Evolutionary conservation across 2,113 vertebrate genomes (phyloP), one percentile per base, ranked within the genome.

Genomic region (Nothocercus nigrocapillus): DNA sequence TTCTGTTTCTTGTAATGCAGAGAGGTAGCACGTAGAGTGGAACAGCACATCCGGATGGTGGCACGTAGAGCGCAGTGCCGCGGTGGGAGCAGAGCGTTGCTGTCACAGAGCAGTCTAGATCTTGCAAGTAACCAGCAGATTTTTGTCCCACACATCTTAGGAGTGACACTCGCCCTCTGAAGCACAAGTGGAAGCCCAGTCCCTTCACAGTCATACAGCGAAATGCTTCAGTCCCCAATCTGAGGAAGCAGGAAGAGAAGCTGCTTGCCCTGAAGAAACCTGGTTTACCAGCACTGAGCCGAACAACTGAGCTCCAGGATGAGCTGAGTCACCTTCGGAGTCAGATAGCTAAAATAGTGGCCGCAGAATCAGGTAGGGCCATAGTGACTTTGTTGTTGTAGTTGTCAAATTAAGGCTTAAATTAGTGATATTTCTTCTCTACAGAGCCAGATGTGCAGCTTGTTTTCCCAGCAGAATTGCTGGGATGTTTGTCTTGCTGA

Each of bases 201-300:
- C 99, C 99, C 49, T 98, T 99, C 96, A 98, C 99, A 2, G 98
- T 99, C 34, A 99, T 99, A 86, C 99, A 99, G 85, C 98, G 99
- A 42, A 99, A 99, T 79, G 99, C 99, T 20, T 99, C 99, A 0
- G 99, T 99, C 83, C 99, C 99, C 91, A 99, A 99, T 97, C 98
- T 99, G 89, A 98, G 99, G 62, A 98, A 98, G 38, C 99, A 99
- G 32, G 99, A 99, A 79, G 99, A 99, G 92, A 98, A 99, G 89
- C 97, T 99, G 94, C 98, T 99, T 47, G 99, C 98, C 80, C 95
- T 99, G 78, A 99, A 98, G 97, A 99, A 99, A 84, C 99, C 99
- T 2, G 99, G 98, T 1, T 96, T 99, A 93, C 99, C 99, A 5
- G 99, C 99, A 2, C 95, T 99, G 92, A 99, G 99, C 97, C 94